Base-by-base conservation (phyloP, 2,113 vertebrate genomes). In the Percopsis transmontana region DNA sequence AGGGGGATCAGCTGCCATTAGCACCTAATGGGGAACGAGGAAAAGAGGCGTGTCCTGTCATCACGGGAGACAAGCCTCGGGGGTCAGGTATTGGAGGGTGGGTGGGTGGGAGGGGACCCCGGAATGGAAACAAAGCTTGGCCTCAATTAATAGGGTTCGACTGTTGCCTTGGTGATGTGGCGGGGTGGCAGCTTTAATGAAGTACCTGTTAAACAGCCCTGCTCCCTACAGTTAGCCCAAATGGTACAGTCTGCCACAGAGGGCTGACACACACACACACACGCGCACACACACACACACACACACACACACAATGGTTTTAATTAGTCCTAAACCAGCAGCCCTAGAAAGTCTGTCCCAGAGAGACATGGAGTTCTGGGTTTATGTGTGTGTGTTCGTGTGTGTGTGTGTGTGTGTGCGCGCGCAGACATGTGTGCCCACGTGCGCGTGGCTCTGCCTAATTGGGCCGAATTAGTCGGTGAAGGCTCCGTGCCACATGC, bases 161-260 rank as follows among this genome's bases (percentile, higher is more conserved):
- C 80, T 89, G 88, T 91, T 89, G 87, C 86, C 79, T 79, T 87
- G 81, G 89, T 76, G 87, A 90, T 84, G 86, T 85, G 90, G 89
- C 86, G 82, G 58, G 51, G 85, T 81, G 85, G 85, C 87, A 70
- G 83, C 62, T 66, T 91, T 93, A 93, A 92, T 93, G 92, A 92
- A 92, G 92, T 91, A 93, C 90, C 92, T 93, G 92, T 93, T 92
- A 92, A 92, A 91, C 84, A 91, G 88, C 89, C 88, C 87, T 89
- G 73, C 68, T 63, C 18, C 76, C 76, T 83, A 71, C 79, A 83
- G 89, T 90, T 90, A 81, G 69, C 82, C 81, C 86, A 90, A 86
- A 90, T 89, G 85, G 85, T 85, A 82, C 84, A 72, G 88, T 71
- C 70, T 83, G 62, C 58, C 61, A 67, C 66, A 57, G 68, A 71